These are phyloP conservation scores for Hartigia nigra DNA, from an alignment of 2,888 invertebrate species.

Conservation along the genomic window DNA sequence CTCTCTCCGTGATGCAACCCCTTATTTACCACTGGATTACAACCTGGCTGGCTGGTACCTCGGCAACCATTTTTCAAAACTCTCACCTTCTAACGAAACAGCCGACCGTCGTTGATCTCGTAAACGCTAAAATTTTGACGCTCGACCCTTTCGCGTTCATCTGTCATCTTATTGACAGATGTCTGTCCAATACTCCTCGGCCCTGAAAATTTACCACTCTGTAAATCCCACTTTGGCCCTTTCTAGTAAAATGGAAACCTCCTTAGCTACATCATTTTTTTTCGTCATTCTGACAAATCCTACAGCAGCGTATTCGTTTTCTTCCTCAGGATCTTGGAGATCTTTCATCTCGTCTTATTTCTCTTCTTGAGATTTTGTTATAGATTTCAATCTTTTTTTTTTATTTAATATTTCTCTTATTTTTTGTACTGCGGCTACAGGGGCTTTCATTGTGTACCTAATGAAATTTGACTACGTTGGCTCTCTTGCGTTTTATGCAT, in stretches of 20 bases:
- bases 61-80: not conserved
- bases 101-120: not conserved
- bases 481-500: conserved; percentile 39
- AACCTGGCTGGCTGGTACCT: not conserved
- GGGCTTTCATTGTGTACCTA: not conserved
- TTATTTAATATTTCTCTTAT: not conserved
- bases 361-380: not conserved
- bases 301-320: not conserved
- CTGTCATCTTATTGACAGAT: not conserved
- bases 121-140: not conserved
- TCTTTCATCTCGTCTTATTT: not conserved
- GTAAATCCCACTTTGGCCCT: not conserved
- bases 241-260: not conserved
- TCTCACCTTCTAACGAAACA: not conserved
- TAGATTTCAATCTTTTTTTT: not conserved
- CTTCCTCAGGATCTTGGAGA: not conserved
- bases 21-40: not conserved
- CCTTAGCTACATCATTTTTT: not conserved
- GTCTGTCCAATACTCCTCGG: not conserved
- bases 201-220: not conserved
- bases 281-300: not conserved
- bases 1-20: not conserved
- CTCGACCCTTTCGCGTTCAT: not conserved
- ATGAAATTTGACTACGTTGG: conserved; percentile 13
- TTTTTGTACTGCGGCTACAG: not conserved